Evolutionary conservation across 2,888 invertebrate genomes (phyloP).

Genomic region (Drosophila borborema): DNA sequence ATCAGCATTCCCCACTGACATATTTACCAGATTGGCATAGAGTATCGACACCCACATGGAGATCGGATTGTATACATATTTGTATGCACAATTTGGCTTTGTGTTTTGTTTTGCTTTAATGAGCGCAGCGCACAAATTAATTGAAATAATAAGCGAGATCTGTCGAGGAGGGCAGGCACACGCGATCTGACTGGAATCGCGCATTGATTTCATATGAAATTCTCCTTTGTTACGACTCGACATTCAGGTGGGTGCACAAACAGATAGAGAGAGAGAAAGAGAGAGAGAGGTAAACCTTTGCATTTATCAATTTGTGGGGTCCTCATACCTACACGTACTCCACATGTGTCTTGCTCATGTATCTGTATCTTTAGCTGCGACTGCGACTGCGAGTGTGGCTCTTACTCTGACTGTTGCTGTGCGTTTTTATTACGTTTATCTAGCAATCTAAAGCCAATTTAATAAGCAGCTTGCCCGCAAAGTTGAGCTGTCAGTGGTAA

Average conservation of each 20-base stretch:
- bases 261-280: conserved; percentile 39
- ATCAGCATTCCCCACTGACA: conserved; percentile 57
- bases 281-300: conserved; percentile 42
- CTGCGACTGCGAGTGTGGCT: not conserved
- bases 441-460: conserved; percentile 79
- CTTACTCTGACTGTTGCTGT: conserved; percentile 11
- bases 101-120: conserved; percentile 33
- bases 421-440: conserved; percentile 65
- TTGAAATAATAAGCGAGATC: conserved; percentile 75
- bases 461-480: conserved; percentile 76
- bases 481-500: conserved; percentile 79
- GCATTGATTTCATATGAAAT: conserved; percentile 61
- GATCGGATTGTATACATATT: conserved; percentile 39
- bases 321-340: conserved; percentile 75
- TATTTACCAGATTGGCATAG: conserved; percentile 61
- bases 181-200: conserved; percentile 70
- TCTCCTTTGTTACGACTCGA: conserved; percentile 37
- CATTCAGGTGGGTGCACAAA: conserved; percentile 67
- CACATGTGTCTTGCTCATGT: conserved; percentile 11
- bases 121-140: conserved; percentile 70
- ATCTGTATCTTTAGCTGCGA: conserved; percentile 18
- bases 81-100: conserved; percentile 61
- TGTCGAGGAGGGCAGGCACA: conserved; percentile 37
- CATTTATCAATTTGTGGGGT: conserved; percentile 78
- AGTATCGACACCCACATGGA: conserved; percentile 41